phyloP scores from a whole-genome alignment of 2,888 invertebrate genomes.

The Ichneumoninae sp. region DNA sequence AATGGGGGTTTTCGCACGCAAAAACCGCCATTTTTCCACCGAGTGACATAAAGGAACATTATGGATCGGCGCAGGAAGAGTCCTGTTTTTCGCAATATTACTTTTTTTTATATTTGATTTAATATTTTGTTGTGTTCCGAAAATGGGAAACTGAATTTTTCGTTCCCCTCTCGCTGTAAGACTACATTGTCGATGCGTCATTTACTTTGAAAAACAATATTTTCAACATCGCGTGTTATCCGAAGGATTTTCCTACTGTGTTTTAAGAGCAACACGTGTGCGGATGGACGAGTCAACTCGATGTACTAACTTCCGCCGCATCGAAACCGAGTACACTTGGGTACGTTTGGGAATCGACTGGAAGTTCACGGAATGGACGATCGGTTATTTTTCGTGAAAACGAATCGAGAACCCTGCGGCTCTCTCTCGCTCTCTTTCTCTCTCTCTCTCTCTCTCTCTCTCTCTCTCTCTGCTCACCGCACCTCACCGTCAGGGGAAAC shows the following conservation, averaged over 20 bases:
- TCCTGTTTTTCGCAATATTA: neutral
- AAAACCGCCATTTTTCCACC: too few species aligned
- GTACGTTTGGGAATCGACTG: constrained; percentile 31
- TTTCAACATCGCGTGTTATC: too few species aligned
- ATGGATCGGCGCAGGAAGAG: neutral
- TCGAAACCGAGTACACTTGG: neutral
- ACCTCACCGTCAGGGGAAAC: neutral
- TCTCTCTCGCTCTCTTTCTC: neutral
- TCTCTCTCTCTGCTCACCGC: neutral
- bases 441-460: neutral
- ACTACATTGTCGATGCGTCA: too few species aligned
- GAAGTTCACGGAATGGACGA: constrained; percentile 26
- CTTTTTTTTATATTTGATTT: neutral
- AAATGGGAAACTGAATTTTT: neutral
- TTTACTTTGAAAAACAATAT: too few species aligned
- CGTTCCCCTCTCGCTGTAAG: too few species aligned
- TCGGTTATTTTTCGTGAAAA: constrained; percentile 41
- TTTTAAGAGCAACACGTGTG: neutral
- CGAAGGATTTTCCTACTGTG: neutral
- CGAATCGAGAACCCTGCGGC: constrained; percentile 34
- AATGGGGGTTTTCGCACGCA: too few species aligned
- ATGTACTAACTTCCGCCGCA: neutral
- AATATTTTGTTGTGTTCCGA: neutral
- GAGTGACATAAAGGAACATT: too few species aligned
- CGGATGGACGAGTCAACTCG: neutral